phyloP scores from a whole-genome alignment of 2,113 vertebrate genomes.

The Pteruthius melanotis region DNA sequence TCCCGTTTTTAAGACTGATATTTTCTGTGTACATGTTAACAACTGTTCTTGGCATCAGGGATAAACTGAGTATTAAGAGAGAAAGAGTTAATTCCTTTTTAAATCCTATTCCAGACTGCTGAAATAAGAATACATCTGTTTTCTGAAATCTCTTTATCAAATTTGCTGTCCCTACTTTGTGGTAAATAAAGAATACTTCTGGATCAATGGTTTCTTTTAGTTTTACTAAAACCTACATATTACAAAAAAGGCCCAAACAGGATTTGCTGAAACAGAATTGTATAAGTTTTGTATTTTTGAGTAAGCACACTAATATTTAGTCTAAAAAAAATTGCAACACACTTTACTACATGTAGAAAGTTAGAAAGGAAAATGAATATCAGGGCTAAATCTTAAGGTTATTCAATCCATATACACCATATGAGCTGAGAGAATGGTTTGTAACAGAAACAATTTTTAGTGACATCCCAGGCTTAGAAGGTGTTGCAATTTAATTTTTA shows the following conservation, averaged over 20 bases:
- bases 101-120: background rate
- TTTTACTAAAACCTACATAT: background rate
- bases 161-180: background rate
- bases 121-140: background rate
- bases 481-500: background rate
- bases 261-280: background rate
- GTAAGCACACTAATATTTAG: background rate
- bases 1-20: background rate
- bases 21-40: background rate
- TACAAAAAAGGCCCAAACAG: background rate
- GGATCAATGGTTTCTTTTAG: background rate
- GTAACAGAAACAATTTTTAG: background rate
- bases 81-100: background rate
- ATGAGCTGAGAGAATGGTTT: background rate
- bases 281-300: background rate
- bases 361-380: background rate
- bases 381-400: background rate
- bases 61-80: background rate
- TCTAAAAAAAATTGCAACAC: background rate
- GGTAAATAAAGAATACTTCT: background rate
- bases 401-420: rapidly evolving
- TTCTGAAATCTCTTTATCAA: background rate
- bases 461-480: background rate
- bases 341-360: background rate
- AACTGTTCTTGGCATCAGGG: background rate